Conservation (phyloP, 2,113 vertebrate species). For the Herpailurus yagouaroundi region DNA sequence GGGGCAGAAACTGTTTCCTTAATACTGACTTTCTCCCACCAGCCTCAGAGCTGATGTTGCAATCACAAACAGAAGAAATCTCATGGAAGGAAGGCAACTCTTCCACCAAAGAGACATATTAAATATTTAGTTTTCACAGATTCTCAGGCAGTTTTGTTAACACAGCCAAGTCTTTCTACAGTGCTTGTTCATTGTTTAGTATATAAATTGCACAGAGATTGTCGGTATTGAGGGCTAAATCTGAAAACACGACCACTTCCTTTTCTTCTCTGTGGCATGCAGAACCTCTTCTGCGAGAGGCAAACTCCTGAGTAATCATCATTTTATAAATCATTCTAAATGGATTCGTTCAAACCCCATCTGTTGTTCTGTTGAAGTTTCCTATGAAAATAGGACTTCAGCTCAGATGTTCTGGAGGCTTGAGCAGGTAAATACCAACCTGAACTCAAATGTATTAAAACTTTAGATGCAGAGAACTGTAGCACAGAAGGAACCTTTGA, state of each 20-base stretch:
- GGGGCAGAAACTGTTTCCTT: neutral
- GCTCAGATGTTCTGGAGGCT: slow-evolving; percentile 40
- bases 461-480: neutral
- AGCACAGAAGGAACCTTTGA: neutral
- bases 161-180: neutral
- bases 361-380: slow-evolving; percentile 73
- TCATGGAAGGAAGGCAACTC: neutral
- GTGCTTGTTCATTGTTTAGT: neutral
- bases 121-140: neutral
- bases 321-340: slow-evolving; percentile 74
- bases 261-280: slow-evolving; percentile 53
- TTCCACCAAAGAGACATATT: neutral
- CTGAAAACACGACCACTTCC: slow-evolving; percentile 51
- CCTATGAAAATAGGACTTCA: slow-evolving; percentile 55
- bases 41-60: neutral
- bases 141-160: neutral
- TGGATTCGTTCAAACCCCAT: slow-evolving; percentile 72
- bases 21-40: neutral
- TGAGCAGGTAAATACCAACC: slow-evolving; percentile 53
- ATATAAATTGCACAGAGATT: neutral
- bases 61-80: slow-evolving; percentile 9
- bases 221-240: slow-evolving; percentile 15
- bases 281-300: slow-evolving; percentile 62
- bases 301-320: slow-evolving; percentile 53
- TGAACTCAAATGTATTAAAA: slow-evolving; percentile 54